A percentile compares a stretch with the other conserved stretches of the same genome.
Evolutionary conservation across 2,888 invertebrate genomes (phyloP).

Genomic region (Embidobia sp.): DNA sequence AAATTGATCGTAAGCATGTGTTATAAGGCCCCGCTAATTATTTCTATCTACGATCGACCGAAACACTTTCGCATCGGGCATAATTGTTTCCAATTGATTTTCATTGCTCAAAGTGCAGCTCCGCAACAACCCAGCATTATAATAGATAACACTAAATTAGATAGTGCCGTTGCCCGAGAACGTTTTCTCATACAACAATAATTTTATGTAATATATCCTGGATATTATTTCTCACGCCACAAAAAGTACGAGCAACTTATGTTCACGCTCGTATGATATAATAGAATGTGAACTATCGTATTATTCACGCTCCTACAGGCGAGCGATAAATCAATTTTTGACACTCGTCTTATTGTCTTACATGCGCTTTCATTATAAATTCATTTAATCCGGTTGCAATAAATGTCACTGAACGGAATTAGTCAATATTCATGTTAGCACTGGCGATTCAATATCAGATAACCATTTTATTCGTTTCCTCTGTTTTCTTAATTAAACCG

Average conservation of each 20-base stretch:
- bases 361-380: conserved; percentile 35
- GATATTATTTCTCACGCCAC: conserved; percentile 58
- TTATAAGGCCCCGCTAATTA: conserved; percentile 28
- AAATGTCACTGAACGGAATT: conserved; percentile 32
- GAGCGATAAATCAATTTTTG: conserved; percentile 50
- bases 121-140: conserved; percentile 25
- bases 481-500: too few species aligned
- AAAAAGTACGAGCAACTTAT: conserved; percentile 32
- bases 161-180: conserved; percentile 38
- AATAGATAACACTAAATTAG: conserved; percentile 55
- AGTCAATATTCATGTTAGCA: conserved; percentile 21
- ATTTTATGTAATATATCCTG: conserved; percentile 60
- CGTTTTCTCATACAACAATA: conserved; percentile 55
- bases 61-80: conserved; percentile 30
- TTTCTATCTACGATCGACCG: conserved; percentile 41
- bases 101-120: conserved; percentile 28
- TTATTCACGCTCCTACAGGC: conserved; percentile 39
- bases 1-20: conserved; percentile 36
- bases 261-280: conserved; percentile 43
- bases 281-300: conserved; percentile 54
- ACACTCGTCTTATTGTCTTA: conserved; percentile 53
- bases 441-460: conserved; percentile 12
- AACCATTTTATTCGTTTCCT: not conserved
- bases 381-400: conserved; percentile 28
- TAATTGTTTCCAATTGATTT: conserved; percentile 49